Evolutionary conservation across 2,113 vertebrate genomes (phyloP).

Genomic region (Macroglossus sobrinus): DNA sequence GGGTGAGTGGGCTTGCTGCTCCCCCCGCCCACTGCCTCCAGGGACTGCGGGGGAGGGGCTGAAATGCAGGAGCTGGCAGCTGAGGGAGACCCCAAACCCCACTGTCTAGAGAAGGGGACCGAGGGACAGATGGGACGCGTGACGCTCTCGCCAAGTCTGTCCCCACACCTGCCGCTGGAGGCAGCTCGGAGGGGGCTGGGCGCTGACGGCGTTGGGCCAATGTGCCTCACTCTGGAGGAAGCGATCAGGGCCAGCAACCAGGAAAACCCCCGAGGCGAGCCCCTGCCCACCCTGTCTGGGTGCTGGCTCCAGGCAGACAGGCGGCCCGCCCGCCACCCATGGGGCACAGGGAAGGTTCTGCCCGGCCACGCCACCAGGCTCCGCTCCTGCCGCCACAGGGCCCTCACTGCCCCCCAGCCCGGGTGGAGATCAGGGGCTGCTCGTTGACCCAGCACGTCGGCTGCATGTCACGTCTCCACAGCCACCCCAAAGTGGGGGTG

Average conservation of each 20-base stretch:
- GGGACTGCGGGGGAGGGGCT: accelerated
- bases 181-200: no score
- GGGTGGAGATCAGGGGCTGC: neutral
- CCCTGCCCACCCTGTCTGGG: neutral
- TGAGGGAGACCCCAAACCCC: no score
- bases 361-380: neutral
- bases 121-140: no score
- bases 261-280: neutral
- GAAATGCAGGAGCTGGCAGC: no score
- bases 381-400: neutral
- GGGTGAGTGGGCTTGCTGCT: neutral
- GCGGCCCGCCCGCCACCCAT: neutral
- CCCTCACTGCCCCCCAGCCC: neutral
- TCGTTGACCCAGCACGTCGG: neutral
- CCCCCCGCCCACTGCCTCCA: accelerated
- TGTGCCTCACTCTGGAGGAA: neutral
- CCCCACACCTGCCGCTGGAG: no score
- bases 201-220: no score
- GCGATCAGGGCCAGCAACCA: no score
- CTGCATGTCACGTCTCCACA: accelerated
- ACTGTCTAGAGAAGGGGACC: no score
- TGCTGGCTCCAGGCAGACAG: neutral
- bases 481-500: neutral
- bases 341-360: no score
- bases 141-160: no score